phyloP scores from a whole-genome alignment of 2,113 vertebrate species.

The Pteropus alecto region DNA sequence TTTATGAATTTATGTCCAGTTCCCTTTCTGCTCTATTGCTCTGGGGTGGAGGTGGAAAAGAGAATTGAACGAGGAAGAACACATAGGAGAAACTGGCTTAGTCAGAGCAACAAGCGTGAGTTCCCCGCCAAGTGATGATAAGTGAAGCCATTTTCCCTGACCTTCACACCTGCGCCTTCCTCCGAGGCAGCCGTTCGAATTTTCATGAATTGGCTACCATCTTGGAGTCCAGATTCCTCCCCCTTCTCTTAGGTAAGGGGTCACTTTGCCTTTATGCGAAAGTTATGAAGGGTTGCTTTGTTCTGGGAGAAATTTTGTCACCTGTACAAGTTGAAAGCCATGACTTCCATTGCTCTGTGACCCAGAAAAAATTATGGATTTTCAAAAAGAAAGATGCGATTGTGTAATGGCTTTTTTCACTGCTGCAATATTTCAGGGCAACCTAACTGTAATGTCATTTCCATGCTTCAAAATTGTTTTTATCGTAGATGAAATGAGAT shows the following conservation, averaged over 20 bases:
- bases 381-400: conserved; percentile 50
- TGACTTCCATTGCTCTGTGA: conserved; percentile 25
- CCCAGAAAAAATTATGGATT: background rate
- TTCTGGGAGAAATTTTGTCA: conserved; percentile 38
- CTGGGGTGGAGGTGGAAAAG: background rate
- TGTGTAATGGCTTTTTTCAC: conserved; percentile 19
- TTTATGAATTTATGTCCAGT: background rate
- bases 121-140: background rate
- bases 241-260: background rate
- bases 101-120: background rate
- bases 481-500: conserved; percentile 62
- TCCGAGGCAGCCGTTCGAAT: background rate
- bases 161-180: background rate
- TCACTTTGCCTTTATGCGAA: background rate
- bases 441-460: conserved; percentile 56
- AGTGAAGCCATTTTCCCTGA: background rate
- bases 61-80: background rate
- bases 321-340: conserved; percentile 32
- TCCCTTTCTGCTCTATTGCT: background rate
- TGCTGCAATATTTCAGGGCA: conserved; percentile 27
- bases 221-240: background rate
- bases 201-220: background rate
- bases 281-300: conserved; percentile 26
- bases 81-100: background rate
- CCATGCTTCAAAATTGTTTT: conserved; percentile 64